Conservation (phyloP, 2,888 invertebrate species). For the Geophilus truncorum region DNA sequence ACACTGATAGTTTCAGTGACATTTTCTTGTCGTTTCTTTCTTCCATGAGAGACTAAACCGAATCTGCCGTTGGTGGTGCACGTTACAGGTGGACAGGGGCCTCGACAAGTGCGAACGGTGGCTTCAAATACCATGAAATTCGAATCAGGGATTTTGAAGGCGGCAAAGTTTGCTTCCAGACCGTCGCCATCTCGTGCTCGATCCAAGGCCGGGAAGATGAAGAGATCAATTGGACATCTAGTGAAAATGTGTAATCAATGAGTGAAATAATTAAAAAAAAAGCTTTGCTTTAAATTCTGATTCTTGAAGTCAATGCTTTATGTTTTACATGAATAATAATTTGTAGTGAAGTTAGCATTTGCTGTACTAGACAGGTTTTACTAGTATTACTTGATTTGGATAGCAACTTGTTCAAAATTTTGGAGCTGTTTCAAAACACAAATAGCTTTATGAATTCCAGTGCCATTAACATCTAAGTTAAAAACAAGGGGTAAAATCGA, state of each 20-base stretch:
- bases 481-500: too few species aligned
- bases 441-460: too few species aligned
- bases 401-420: too few species aligned
- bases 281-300: too few species aligned
- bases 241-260: not conserved
- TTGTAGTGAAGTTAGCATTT: too few species aligned
- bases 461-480: too few species aligned
- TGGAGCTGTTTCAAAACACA: too few species aligned
- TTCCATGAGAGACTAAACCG: constrained; percentile 35
- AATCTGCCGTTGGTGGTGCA: constrained; percentile 38
- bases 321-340: too few species aligned
- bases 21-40: constrained; percentile 30
- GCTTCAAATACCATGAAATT: constrained; percentile 91
- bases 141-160: constrained; percentile 90
- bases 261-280: too few species aligned
- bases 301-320: too few species aligned
- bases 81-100: constrained; percentile 77
- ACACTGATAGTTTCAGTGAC: constrained; percentile 29
- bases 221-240: constrained; percentile 85
- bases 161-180: constrained; percentile 84
- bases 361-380: too few species aligned
- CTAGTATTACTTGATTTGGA: too few species aligned
- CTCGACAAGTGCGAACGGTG: constrained; percentile 79
- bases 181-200: constrained; percentile 79
- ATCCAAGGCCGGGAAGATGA: constrained; percentile 85